Base-by-base conservation (phyloP, 1,140 invertebrate species). In the Nomia melanderi region DNA sequence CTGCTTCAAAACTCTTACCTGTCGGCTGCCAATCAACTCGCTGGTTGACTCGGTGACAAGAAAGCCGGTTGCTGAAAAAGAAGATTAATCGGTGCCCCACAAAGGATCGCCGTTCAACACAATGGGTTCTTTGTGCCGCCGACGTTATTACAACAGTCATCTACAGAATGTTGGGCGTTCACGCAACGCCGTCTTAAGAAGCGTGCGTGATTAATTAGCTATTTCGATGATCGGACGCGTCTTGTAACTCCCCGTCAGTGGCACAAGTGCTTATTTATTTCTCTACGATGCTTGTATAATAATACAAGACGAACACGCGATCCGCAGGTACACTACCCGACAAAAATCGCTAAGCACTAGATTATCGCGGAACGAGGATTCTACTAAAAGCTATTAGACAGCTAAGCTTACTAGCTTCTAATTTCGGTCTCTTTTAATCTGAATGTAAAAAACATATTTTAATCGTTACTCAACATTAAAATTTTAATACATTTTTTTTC, bases 1-100 rank as follows among this genome's bases (percentile, higher is more conserved):
- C 36, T 63, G 60, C 29, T 63, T 27, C 60, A 44, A 41, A 44
- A 41, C 23, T 63, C 14, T 63, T 63, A 44, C 36, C 56, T 59
- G 56, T 59, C 31, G 56, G 29, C 20, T 59, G 56, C 31, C 56
- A 59, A 59, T 59, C 56, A 59, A 59, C 56, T 59, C 14, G 56
- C 56, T 59, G 29, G 56, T 63, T 27, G 60, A 44, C 36, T 27
- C 23, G 60, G 60, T 63, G 60, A 63, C 60, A 63, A 27, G 60
- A 63, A 63, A 41, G 36, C 36, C 33, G 20, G 60, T 44, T 44
- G 36, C 60, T 63, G 60, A 63, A 63, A 63, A 63, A 63, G 60
- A 63, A 63, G 60, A 63, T 63, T 63, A 63, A 63, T 63, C 60
- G 60, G n/a, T 63, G 60, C 36, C 36, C 60, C 39, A 63, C 39